Conservation (phyloP, 2,113 vertebrate genomes). For the Eudorcas thomsonii region DNA sequence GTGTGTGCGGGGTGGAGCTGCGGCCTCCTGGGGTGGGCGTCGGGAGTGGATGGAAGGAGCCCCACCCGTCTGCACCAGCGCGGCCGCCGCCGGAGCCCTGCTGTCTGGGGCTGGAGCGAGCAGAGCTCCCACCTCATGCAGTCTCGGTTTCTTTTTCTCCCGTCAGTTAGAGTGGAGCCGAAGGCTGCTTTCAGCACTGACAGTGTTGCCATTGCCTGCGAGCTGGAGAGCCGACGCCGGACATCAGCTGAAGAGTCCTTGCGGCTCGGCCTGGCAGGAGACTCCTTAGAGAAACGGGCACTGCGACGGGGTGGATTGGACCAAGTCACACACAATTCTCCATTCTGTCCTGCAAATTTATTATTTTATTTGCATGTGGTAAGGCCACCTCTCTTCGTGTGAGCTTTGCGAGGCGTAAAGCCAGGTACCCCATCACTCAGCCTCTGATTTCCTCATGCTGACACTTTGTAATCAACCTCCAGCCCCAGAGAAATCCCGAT, state of each 20-base stretch:
- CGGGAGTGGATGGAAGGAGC: background rate
- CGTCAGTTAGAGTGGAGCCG: background rate
- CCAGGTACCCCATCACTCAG: fast-evolving
- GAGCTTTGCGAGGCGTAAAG: background rate
- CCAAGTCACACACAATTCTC: fast-evolving
- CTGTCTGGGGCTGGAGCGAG: fast-evolving
- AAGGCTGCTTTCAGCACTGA: too few relatives aligned
- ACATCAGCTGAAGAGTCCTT: background rate
- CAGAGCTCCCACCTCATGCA: fast-evolving
- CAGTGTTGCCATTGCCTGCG: fast-evolving
- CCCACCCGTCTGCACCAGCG: fast-evolving
- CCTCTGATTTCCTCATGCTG: background rate
- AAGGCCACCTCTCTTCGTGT: background rate
- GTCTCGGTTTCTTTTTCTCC: fast-evolving
- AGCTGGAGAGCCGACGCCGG: fast-evolving
- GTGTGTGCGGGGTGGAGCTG: background rate
- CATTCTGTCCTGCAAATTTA: background rate
- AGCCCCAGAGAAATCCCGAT: background rate
- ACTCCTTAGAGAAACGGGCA: fast-evolving
- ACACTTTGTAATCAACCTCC: fast-evolving
- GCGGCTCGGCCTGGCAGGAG: fast-evolving
- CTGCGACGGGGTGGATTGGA: fast-evolving
- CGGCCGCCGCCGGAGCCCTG: fast-evolving
- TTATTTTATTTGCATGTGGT: background rate
- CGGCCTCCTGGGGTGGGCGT: background rate